These are phyloP conservation scores for Perithous albicinctus DNA, from an alignment of 2,888 invertebrate genomes.

Conservation along the genomic window DNA sequence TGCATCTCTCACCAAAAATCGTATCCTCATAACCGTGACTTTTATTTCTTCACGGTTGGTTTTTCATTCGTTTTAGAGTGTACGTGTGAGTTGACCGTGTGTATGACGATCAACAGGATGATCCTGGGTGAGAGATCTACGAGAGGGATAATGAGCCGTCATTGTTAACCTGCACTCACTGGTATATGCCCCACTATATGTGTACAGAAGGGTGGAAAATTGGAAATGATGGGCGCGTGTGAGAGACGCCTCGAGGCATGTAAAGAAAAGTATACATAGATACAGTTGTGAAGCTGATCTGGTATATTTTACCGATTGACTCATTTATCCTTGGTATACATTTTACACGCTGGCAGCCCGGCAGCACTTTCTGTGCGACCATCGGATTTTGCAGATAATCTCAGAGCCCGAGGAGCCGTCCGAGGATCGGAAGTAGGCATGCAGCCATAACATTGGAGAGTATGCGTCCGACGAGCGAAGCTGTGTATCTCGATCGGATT, in stretches of 20 bases:
- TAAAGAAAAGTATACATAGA: constrained; percentile 28
- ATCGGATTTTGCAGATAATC: constrained; percentile 70
- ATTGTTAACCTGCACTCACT: constrained; percentile 57
- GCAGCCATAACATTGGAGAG: not conserved
- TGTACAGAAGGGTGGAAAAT: constrained; percentile 56
- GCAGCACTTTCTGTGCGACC: constrained; percentile 20
- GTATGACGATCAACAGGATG: constrained; percentile 28
- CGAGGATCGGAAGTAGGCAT: constrained; percentile 24
- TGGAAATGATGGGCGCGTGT: constrained; percentile 60
- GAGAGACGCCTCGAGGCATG: constrained; percentile 14
- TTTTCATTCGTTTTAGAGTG: constrained; percentile 47
- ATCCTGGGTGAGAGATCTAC: constrained; percentile 56
- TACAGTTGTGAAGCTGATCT: constrained; percentile 38
- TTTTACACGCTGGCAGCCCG: not conserved
- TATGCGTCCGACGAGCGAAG: constrained; percentile 7
- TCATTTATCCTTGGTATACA: constrained; percentile 41
- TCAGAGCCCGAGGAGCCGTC: constrained; percentile 30
- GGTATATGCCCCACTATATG: constrained; percentile 2
- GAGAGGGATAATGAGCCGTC: constrained; percentile 67
- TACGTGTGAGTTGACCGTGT: not conserved
- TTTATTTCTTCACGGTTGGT: constrained; percentile 66
- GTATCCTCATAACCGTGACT: constrained; percentile 50
- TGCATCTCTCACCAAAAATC: constrained; percentile 34
- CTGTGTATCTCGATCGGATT: constrained; percentile 49
- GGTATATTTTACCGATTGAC: constrained; percentile 55